phyloP scores from a whole-genome alignment of 2,888 invertebrate species.

The Cheilosia soror region DNA sequence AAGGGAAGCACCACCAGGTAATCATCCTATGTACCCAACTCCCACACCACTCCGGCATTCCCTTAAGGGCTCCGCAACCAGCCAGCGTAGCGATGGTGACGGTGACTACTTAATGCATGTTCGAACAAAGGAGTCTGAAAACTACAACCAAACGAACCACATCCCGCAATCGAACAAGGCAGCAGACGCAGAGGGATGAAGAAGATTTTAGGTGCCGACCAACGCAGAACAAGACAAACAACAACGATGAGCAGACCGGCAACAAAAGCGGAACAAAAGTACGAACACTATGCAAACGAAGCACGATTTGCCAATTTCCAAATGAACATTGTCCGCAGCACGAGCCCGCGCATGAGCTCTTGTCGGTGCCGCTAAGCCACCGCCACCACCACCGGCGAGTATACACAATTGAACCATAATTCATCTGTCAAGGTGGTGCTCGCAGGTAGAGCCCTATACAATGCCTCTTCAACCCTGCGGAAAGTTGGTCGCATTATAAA shows the following conservation, averaged over 20 bases:
- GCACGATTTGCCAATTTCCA: constrained; percentile 72
- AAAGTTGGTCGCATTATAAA: not conserved
- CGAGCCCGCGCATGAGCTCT: constrained; percentile 44
- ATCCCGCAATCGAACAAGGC: constrained; percentile 40
- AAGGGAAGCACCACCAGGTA: constrained; percentile 54
- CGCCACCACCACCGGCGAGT: constrained; percentile 1
- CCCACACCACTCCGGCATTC: not conserved
- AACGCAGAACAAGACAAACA: constrained; percentile 68
- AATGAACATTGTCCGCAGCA: constrained; percentile 66
- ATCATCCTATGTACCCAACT: constrained; percentile 17
- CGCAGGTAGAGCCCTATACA: not conserved
- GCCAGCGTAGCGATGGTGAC: constrained; percentile 24
- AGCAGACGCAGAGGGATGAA: constrained; percentile 5
- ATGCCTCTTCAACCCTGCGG: constrained; percentile 1
- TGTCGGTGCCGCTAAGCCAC: constrained; percentile 4
- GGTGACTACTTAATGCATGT: constrained; percentile 74
- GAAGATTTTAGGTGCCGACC: constrained; percentile 58
- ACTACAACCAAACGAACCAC: constrained; percentile 37
- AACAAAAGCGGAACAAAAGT: constrained; percentile 49
- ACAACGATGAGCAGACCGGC: constrained; percentile 48
- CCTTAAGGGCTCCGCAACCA: not conserved
- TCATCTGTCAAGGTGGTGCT: constrained; percentile 60
- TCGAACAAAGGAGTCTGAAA: constrained; percentile 70
- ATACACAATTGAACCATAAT: constrained; percentile 70
- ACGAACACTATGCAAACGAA: constrained; percentile 71